Evolutionary conservation across 2,113 vertebrate genomes (phyloP), one percentile per base, ranked within the genome.

Genomic region (Ploceus nigricollis): DNA sequence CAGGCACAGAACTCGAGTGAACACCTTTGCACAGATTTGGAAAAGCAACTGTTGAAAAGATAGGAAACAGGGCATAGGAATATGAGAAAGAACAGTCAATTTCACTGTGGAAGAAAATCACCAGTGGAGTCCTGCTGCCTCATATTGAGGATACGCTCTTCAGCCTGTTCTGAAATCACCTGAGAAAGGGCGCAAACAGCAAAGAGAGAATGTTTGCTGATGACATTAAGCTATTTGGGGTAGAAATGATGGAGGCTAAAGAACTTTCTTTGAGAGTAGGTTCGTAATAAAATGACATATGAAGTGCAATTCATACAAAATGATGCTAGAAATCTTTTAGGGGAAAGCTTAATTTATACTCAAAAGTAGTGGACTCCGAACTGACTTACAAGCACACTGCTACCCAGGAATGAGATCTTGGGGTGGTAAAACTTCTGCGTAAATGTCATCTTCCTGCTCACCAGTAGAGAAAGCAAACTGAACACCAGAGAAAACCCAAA

Each of bases 181-280:
- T 0, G 0, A 88, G 30, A 90, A 86, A 50, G 22, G 25, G 39
- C 53, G 1, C 17, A 69, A 53, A 66, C 4, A 40, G 17, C 4
- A 15, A 70, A 6, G 57, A 31, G 16, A 57, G 14, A 76, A 39
- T 5, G 5, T n/a, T 80, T 78, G n/a, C 16, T 40, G 23, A 31
- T 57, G 30, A 23, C 40, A 61, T 25, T 44, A 57, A 75, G 28
- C 13, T 72, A n/a, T 64, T 40, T 80, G 28, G 12, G 10, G 15
- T 44, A 90, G 53, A 79, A 96, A 90, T 64, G 1, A 77, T 25
- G 10, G 16, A 80, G 17, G 20, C 8, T 37, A 53, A 86, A 88
- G 35, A 90, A 50, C 7, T 53, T 72, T 37, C 24, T 68, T 15
- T 16, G 53, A 53, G 37, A 47, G 11, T 39, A 44, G 27, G 24